phyloP scores from a whole-genome alignment of 2,888 invertebrate species.

The Abrostola triplasia region DNA sequence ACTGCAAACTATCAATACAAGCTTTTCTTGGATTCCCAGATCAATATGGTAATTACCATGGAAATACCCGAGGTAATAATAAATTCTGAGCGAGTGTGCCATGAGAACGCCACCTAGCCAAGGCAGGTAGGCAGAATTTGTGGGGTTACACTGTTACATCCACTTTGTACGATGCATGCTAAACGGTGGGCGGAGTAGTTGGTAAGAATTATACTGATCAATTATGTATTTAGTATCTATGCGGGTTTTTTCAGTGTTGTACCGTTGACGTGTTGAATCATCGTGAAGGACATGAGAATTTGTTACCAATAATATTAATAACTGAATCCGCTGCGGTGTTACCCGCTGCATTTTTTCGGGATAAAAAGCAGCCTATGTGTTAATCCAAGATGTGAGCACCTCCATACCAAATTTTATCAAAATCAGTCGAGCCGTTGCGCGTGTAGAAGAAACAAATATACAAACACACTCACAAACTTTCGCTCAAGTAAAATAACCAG shows the following conservation, averaged over 20 bases:
- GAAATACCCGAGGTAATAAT: conserved; percentile 48
- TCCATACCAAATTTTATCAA: no score
- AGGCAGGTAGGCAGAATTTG: not conserved
- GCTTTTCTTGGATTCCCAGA: conserved; percentile 33
- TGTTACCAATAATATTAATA: no score
- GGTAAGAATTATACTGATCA: not conserved
- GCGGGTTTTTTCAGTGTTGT: not conserved
- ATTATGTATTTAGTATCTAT: not conserved
- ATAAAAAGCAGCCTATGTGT: no score
- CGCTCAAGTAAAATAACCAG: no score
- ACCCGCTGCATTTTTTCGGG: no score
- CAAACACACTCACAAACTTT: no score
- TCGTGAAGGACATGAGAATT: no score
- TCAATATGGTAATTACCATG: conserved; percentile 47
- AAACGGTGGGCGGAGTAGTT: not conserved
- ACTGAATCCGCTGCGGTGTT: no score
- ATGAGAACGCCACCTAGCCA: not conserved
- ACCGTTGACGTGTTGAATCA: no score
- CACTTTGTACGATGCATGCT: not conserved
- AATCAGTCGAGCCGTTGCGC: no score
- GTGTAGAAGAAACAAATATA: no score
- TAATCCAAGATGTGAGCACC: no score
- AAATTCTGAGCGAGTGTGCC: conserved; percentile 28
- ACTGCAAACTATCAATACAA: conserved; percentile 4
- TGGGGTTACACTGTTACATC: not conserved